These are phyloP conservation scores for Ascaphus truei DNA, from an alignment of 2,113 vertebrate genomes.

Conservation along the genomic window DNA sequence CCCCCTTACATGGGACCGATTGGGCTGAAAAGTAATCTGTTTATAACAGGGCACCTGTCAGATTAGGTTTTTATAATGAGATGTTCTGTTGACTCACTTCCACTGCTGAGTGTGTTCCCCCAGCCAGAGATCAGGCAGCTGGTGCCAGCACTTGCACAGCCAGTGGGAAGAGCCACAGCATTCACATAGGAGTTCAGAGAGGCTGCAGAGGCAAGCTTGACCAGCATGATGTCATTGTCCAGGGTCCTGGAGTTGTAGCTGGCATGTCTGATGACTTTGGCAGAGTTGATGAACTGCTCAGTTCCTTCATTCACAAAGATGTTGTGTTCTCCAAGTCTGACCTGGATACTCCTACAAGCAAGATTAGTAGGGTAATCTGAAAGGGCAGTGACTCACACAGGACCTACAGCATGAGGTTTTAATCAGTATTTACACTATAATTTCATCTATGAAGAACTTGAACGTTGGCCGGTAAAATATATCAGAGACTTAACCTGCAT, in stretches of 20 bases:
- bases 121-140: slow-evolving; percentile 63
- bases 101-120: slow-evolving; percentile 60
- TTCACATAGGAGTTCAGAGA: slow-evolving; percentile 52
- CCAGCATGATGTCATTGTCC: slow-evolving; percentile 76
- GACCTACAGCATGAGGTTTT: too few species aligned
- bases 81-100: slow-evolving; percentile 38
- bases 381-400: too few species aligned
- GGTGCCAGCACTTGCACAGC: slow-evolving; percentile 55
- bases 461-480: too few species aligned
- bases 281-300: slow-evolving; percentile 63
- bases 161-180: slow-evolving; percentile 55
- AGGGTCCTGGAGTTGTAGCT: slow-evolving; percentile 45
- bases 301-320: slow-evolving; percentile 49
- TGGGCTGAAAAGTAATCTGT: too few species aligned
- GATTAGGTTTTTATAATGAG: background rate
- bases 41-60: too few species aligned
- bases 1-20: too few species aligned
- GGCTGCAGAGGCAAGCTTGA: slow-evolving; percentile 63
- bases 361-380: background rate
- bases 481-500: too few species aligned
- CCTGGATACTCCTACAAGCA: background rate
- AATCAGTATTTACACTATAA: too few species aligned
- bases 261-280: slow-evolving; percentile 54
- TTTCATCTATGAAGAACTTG: too few species aligned
- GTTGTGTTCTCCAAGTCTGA: slow-evolving; percentile 27